Conservation (phyloP, 2,888 invertebrate genomes). For the Lasioglossum leucozonium region DNA sequence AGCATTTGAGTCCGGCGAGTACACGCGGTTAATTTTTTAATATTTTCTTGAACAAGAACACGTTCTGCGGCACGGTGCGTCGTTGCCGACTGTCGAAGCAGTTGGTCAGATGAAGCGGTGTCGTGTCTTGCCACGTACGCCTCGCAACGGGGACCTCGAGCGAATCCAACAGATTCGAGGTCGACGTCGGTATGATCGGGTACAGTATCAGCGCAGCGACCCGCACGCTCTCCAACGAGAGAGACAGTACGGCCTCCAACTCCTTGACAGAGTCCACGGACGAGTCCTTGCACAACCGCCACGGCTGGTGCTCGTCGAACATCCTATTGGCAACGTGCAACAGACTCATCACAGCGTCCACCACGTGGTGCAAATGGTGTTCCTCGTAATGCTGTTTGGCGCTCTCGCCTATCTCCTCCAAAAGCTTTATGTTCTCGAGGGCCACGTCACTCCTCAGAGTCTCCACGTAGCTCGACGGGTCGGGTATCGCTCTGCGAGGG, state of each 20-base stretch:
- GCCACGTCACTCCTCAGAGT: constrained; percentile 85
- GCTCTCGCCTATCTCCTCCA: constrained; percentile 86
- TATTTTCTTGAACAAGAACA: neutral
- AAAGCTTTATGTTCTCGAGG: constrained; percentile 86
- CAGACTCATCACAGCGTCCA: constrained; percentile 90
- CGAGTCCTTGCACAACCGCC: constrained; percentile 89
- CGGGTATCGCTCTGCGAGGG: constrained; percentile 91
- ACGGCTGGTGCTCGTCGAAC: constrained; percentile 94
- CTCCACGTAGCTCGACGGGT: constrained; percentile 85
- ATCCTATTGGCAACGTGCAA: constrained; percentile 93
- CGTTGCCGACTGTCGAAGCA: neutral
- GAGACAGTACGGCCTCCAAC: constrained; percentile 90
- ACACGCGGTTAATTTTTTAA: constrained; percentile 32
- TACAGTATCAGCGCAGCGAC: constrained; percentile 92
- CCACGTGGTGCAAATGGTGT: constrained; percentile 93
- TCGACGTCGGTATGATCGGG: constrained; percentile 93
- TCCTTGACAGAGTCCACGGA: constrained; percentile 85
- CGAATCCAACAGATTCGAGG: constrained; percentile 89
- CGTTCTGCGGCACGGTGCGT: constrained; percentile 55
- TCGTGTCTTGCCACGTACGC: constrained; percentile 86
- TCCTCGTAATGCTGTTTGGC: constrained; percentile 90
- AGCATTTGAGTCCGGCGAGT: neutral
- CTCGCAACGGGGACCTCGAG: constrained; percentile 85
- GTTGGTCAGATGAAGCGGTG: constrained; percentile 70
- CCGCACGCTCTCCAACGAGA: constrained; percentile 94